Evolutionary conservation across 2,113 vertebrate species (phyloP).

Genomic region (Gymnorhina tibicen): DNA sequence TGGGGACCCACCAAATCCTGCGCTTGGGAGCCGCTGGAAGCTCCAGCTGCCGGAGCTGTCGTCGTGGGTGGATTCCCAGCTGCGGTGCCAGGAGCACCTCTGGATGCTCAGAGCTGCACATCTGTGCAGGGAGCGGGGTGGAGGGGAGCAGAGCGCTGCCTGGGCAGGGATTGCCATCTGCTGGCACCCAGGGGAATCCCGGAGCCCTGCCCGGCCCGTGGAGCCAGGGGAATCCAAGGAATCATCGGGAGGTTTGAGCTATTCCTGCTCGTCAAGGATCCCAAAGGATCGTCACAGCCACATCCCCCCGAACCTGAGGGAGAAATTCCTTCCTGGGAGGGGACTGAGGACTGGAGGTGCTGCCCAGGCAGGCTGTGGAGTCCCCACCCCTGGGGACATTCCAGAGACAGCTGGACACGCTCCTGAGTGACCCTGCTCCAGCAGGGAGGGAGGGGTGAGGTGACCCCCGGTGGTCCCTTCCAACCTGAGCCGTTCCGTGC

Average conservation of each 20-base stretch:
- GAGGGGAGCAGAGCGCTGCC: neutral
- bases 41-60: neutral
- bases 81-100: neutral
- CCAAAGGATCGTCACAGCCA: neutral
- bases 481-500: too few species aligned
- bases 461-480: too few species aligned
- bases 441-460: too few species aligned
- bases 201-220: neutral
- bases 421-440: too few species aligned
- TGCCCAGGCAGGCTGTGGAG: too few species aligned
- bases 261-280: rapidly evolving
- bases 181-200: neutral
- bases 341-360: neutral
- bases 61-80: neutral
- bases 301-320: neutral
- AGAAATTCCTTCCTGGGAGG: neutral
- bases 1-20: neutral
- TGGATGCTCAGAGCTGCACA: neutral
- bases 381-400: too few species aligned
- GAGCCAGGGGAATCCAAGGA: rapidly evolving
- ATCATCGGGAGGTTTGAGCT: rapidly evolving
- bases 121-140: neutral
- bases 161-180: neutral
- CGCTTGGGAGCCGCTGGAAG: neutral
- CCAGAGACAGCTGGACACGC: too few species aligned